Base-by-base conservation (phyloP, 2,888 invertebrate genomes). In the Eristalis pertinax region DNA sequence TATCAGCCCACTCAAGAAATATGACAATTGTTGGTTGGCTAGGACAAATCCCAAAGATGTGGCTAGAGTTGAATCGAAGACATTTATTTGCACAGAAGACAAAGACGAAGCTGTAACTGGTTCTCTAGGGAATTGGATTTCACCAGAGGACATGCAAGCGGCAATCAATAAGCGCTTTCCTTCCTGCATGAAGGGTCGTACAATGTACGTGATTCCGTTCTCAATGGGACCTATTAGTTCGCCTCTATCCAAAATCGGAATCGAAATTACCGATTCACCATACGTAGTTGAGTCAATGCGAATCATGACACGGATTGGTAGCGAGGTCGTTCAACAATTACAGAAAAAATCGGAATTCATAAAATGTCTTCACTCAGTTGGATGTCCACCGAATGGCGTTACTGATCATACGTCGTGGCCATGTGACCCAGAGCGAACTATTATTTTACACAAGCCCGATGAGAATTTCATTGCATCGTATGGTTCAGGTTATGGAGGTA, bases 201-300 rank as follows among this genome's bases (percentile, higher is more conserved):
- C 98, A 0, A 99, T 99, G 99, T 99, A 99, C 93, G 97, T 99
- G 82, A 97, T 99, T 84, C 99, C 99, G 11, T 99, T 98, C 94
- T 98, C 98, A 85, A 99, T 99, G 99, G 99, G 99, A 3, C 99
- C 99, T 0, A 95, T 99, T 5, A 97, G 98, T 0, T 98, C 99
- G 0, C 97, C 98, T 0, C 94, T 99, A 4, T 97, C 99, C 19
- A 99, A 99, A 94, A 97, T 99, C 90, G 99, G 99, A n/a, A 96
- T 99, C 43, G 97, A 99, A 94, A 94, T 99, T 87, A 99, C 99
- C 0, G 99, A 99, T 92, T 99, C 99, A 0, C 96, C 99, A 0
- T 99, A 99, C 92, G 99, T 99, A 2, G 99, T 97, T 8, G 97
- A 97, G 89, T 98, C 98, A 19, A 99, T 99, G 99, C 94, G 97